A percentile compares a stretch with the other conserved stretches of the same genome.
These are phyloP conservation scores for Dasyornis broadbenti DNA, from an alignment of 2,113 vertebrate species.

Conservation along the genomic window DNA sequence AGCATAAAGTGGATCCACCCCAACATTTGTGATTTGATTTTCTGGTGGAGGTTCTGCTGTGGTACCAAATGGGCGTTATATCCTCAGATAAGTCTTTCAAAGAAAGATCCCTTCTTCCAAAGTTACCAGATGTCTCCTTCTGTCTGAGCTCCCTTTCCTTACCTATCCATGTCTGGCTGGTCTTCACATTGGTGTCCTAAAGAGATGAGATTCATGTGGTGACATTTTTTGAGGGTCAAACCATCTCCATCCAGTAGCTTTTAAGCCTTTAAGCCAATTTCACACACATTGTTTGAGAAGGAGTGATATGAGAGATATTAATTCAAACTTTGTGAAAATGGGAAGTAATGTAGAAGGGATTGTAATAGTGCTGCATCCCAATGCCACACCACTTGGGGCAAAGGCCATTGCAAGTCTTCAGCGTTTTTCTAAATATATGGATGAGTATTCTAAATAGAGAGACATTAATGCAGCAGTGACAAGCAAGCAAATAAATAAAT, in stretches of 20 bases:
- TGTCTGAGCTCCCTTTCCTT: background rate
- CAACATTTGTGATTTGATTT: background rate
- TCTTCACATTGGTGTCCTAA: background rate
- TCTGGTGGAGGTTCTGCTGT: background rate
- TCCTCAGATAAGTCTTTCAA: background rate
- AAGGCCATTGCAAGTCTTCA: background rate
- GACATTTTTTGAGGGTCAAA: background rate
- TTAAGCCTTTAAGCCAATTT: background rate
- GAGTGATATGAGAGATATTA: background rate
- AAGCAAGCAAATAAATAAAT: background rate
- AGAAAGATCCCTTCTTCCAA: background rate
- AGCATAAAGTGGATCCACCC: background rate
- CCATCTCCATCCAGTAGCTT: background rate
- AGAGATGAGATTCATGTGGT: background rate
- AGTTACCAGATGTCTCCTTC: background rate
- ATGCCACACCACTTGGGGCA: background rate
- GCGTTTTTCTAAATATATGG: background rate
- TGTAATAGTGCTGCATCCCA: background rate
- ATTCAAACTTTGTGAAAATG: background rate
- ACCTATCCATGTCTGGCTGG: background rate
- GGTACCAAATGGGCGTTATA: background rate
- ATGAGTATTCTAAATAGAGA: background rate
- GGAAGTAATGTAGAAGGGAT: background rate
- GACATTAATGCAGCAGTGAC: background rate
- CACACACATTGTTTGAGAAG: background rate